Evolutionary conservation across 2,113 vertebrate species (phyloP).

Genomic region (Sminthopsis crassicaudata): DNA sequence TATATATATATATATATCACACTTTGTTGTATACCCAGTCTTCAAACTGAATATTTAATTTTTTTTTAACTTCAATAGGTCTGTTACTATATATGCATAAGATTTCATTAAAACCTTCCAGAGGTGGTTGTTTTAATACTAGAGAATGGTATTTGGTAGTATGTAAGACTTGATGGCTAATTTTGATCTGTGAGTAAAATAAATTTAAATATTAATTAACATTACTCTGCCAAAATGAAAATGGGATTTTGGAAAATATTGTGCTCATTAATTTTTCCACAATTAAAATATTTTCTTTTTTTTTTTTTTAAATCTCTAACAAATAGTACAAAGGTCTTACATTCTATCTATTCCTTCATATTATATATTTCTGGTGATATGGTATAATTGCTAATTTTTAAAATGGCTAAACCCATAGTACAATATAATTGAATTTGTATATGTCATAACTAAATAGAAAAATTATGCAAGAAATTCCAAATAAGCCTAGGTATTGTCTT

Average conservation of each 20-base stretch:
- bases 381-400: not conserved
- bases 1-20: not conserved
- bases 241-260: not conserved
- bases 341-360: not conserved
- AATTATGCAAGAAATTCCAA: not conserved
- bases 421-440: too few species aligned
- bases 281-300: not conserved
- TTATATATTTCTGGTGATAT: not conserved
- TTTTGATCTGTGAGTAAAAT: not conserved
- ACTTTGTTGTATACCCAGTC: not conserved
- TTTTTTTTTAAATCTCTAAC: not conserved
- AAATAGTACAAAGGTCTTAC: not conserved
- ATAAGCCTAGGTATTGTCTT: not conserved
- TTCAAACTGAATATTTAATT: not conserved
- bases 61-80: too few species aligned
- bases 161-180: not conserved
- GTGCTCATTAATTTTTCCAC: not conserved
- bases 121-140: not conserved
- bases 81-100: not conserved
- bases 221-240: not conserved
- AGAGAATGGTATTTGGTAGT: not conserved
- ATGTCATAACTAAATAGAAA: not conserved
- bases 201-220: not conserved
- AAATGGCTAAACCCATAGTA: too few species aligned
- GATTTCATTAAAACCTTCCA: conserved; percentile 73